Conservation (phyloP, 2,888 invertebrate species). For the Trachelus stipa region DNA sequence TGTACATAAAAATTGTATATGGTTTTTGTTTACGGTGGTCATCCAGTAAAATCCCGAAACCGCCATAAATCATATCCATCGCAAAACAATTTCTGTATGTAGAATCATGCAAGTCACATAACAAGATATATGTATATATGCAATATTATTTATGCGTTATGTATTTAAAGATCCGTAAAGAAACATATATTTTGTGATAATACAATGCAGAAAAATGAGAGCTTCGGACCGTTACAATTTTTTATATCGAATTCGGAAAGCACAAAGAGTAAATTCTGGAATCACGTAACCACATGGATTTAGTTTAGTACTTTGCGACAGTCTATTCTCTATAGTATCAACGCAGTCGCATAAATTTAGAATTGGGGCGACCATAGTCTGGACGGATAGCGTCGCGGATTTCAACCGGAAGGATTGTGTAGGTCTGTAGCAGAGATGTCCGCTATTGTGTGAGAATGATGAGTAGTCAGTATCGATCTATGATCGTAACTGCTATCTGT, state of each 20-base stretch:
- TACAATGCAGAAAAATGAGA: not conserved
- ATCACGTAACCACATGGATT: not conserved
- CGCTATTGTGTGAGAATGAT: too few relatives aligned
- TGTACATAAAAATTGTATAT: not conserved
- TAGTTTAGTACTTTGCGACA: too few relatives aligned
- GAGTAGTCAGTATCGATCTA: too few relatives aligned
- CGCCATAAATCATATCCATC: conserved; percentile 9
- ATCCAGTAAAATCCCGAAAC: not conserved
- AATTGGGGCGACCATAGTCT: not conserved
- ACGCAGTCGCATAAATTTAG: not conserved
- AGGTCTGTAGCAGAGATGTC: too few relatives aligned
- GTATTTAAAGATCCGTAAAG: conserved; percentile 10
- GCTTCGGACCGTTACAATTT: not conserved
- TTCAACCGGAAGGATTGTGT: too few relatives aligned
- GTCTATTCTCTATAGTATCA: not conserved
- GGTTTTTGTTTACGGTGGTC: not conserved
- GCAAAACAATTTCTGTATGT: conserved; percentile 14
- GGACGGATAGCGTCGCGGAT: too few relatives aligned
- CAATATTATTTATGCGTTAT: conserved; percentile 25
- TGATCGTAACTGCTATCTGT: too few relatives aligned
- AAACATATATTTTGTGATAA: conserved; percentile 15
- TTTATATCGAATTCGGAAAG: not conserved
- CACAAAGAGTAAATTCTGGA: not conserved
- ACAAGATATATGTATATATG: conserved; percentile 17
- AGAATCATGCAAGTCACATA: conserved; percentile 17